A percentile compares a stretch with the other conserved stretches of the same genome.
phyloP scores from a whole-genome alignment of 2,797 vertebrate species.

The Pteronotus mesoamericanus region DNA sequence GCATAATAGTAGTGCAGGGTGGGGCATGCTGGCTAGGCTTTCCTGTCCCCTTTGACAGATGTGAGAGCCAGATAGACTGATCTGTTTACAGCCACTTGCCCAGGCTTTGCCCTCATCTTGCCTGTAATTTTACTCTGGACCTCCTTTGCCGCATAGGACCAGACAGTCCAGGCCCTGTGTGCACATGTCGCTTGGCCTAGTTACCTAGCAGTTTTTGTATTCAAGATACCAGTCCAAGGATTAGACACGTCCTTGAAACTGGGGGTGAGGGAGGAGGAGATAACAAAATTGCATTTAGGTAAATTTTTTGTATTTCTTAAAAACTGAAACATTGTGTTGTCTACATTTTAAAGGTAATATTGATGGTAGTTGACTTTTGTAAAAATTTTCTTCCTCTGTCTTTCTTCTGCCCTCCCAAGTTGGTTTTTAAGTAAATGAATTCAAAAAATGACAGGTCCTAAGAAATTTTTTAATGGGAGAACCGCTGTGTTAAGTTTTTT shows the following conservation, averaged over 20 bases:
- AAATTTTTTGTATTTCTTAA: background rate
- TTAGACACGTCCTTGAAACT: background rate
- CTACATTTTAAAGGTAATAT: background rate
- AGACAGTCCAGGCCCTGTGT: background rate
- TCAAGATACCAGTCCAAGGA: background rate
- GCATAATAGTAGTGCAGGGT: fast-evolving
- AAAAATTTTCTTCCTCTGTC: background rate
- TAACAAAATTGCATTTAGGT: background rate
- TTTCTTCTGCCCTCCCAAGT: background rate
- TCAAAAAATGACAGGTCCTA: background rate
- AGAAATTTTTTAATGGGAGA: background rate
- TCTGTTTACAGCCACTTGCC: background rate
- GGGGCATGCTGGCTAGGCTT: fast-evolving
- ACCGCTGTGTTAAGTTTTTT: background rate
- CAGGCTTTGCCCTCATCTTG: background rate
- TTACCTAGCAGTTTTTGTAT: background rate
- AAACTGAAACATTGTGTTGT: background rate
- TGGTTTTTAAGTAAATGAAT: background rate
- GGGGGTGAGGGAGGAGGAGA: background rate
- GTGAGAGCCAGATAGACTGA: background rate
- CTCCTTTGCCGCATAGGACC: too few relatives aligned
- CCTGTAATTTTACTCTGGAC: background rate
- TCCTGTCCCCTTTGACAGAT: background rate
- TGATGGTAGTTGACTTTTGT: background rate
- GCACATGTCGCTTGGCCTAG: fast-evolving